phyloP scores from a whole-genome alignment of 2,797 vertebrate genomes.

The Centroberyx gerrardi region DNA sequence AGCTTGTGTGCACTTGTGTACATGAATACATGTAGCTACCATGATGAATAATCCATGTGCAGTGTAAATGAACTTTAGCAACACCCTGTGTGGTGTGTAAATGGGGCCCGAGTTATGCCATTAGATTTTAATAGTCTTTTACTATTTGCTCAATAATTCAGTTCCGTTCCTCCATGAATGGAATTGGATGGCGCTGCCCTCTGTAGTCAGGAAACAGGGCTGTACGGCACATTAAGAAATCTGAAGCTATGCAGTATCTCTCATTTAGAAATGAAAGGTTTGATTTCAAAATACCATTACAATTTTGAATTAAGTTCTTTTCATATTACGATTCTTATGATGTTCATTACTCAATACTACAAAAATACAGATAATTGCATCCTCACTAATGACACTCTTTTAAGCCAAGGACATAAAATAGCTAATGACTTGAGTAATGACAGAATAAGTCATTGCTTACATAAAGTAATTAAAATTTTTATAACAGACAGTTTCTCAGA shows the following conservation, averaged over 20 bases:
- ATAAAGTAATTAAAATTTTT: too few relatives aligned
- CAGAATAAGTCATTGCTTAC: too few relatives aligned
- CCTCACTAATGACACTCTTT: neutral
- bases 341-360: neutral
- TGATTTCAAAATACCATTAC: neutral
- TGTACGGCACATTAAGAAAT: slow-evolving; percentile 3
- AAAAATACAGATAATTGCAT: neutral
- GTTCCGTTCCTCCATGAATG: neutral
- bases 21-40: neutral
- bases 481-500: too few relatives aligned
- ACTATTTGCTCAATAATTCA: slow-evolving; percentile 27
- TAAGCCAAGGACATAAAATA: too few relatives aligned
- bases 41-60: slow-evolving; percentile 20
- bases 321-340: neutral
- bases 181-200: neutral
- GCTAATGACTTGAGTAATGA: too few relatives aligned
- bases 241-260: neutral
- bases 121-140: slow-evolving; percentile 13
- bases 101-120: slow-evolving; percentile 22
- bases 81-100: slow-evolving; percentile 8
- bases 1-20: slow-evolving; percentile 9
- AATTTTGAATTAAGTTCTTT: too few relatives aligned
- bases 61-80: slow-evolving; percentile 12
- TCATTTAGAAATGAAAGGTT: slow-evolving; percentile 15
- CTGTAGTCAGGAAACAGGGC: neutral